Evolutionary conservation across 2,113 vertebrate genomes (phyloP).

Genomic region (Perca flavescens): DNA sequence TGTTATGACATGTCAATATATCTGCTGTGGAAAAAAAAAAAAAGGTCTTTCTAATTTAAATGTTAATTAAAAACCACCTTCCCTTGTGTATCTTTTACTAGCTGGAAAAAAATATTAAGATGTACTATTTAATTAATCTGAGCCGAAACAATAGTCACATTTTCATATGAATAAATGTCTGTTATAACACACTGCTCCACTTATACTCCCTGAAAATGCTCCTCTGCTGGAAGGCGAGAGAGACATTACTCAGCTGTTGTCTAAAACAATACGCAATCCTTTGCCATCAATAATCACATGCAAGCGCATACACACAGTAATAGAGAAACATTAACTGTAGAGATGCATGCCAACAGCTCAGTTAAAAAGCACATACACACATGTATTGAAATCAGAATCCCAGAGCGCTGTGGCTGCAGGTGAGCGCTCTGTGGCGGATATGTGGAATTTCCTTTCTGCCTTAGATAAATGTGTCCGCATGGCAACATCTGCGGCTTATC

Average conservation of each 20-base stretch:
- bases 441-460: constrained; percentile 15
- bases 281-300: background rate
- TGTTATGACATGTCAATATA: constrained; percentile 14
- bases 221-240: constrained; percentile 3
- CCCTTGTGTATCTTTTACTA: constrained; percentile 23
- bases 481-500: constrained; percentile 67
- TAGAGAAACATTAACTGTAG: constrained; percentile 8
- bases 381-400: background rate
- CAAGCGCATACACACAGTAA: background rate
- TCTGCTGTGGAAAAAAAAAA: background rate
- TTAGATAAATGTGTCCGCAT: constrained; percentile 42
- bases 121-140: constrained; percentile 35
- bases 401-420: constrained; percentile 18
- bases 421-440: constrained; percentile 15
- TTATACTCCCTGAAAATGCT: background rate
- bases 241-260: background rate
- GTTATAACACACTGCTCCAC: background rate
- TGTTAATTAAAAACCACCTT: constrained; percentile 50
- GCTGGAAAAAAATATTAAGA: constrained; percentile 13
- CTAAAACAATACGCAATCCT: constrained; percentile 29
- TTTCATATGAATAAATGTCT: constrained; percentile 7
- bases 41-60: constrained; percentile 35
- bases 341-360: constrained; percentile 11
- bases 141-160: constrained; percentile 22
- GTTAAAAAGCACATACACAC: constrained; percentile 30